phyloP scores from a whole-genome alignment of 2,113 vertebrate species.

The Rousettus leschenaultii region DNA sequence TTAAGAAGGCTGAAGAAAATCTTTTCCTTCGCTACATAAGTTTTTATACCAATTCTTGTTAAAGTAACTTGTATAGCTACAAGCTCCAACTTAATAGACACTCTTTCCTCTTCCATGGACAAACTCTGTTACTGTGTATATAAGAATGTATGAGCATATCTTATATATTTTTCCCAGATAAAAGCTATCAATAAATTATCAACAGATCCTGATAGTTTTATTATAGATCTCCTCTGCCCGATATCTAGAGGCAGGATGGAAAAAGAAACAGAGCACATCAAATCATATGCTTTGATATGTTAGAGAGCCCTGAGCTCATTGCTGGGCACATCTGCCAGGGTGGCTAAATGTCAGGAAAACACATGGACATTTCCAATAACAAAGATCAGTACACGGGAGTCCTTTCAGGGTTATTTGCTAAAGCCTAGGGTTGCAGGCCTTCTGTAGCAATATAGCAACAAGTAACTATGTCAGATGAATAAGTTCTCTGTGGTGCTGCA shows the following conservation, averaged over 20 bases:
- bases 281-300: background rate
- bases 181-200: background rate
- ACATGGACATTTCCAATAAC: background rate
- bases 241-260: background rate
- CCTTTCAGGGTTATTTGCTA: background rate
- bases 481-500: background rate
- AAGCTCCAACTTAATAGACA: background rate
- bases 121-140: background rate
- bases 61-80: background rate
- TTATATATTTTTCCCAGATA: background rate
- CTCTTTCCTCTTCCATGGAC: background rate
- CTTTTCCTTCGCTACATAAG: background rate
- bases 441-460: background rate
- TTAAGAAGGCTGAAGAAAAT: background rate
- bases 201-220: background rate
- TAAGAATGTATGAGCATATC: background rate
- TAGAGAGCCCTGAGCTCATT: background rate
- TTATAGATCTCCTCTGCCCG: background rate
- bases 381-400: background rate
- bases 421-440: background rate
- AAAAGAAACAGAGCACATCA: background rate
- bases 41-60: background rate
- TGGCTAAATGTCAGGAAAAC: background rate
- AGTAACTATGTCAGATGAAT: background rate
- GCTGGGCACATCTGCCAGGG: background rate